Conservation (phyloP, 2,797 vertebrate genomes). For the Notamacropus eugenii region DNA sequence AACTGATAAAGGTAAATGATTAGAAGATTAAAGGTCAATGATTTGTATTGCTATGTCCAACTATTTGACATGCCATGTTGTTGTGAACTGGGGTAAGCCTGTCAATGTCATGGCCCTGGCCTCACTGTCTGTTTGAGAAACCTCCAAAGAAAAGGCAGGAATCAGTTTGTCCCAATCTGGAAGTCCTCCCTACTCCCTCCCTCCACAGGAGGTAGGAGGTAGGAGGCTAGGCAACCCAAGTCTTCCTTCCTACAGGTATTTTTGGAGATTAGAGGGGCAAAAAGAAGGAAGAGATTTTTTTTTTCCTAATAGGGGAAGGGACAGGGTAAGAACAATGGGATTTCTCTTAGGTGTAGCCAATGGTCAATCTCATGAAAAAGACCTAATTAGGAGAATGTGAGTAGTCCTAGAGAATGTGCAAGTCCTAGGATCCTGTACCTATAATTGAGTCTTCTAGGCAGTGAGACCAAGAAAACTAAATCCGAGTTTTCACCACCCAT, state of each 20-base stretch:
- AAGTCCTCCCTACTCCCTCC: neutral
- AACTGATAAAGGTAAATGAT: neutral
- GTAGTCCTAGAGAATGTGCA: neutral
- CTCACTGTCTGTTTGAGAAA: neutral
- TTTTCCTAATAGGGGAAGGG: too few species aligned
- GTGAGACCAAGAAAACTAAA: neutral
- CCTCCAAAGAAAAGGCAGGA: neutral
- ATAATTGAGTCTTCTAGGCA: neutral
- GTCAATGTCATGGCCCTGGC: neutral
- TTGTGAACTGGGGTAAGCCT: neutral
- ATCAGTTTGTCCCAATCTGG: neutral
- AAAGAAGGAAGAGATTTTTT: neutral
- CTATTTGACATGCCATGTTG: too few species aligned
- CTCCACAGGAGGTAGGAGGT: too few species aligned
- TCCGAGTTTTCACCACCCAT: neutral
- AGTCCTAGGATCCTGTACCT: neutral
- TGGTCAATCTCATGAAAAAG: neutral
- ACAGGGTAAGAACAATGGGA: too few species aligned
- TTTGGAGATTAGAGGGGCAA: neutral
- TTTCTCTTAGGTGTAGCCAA: neutral
- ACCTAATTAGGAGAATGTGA: neutral
- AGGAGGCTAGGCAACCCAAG: neutral
- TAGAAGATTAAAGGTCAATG: too few species aligned
- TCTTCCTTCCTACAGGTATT: neutral
- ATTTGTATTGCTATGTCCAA: too few species aligned